Percentiles rank a stretch among this genome's conserved stretches.
Conservation (phyloP, 2,113 vertebrate genomes). For the Alouatta palliata region DNA sequence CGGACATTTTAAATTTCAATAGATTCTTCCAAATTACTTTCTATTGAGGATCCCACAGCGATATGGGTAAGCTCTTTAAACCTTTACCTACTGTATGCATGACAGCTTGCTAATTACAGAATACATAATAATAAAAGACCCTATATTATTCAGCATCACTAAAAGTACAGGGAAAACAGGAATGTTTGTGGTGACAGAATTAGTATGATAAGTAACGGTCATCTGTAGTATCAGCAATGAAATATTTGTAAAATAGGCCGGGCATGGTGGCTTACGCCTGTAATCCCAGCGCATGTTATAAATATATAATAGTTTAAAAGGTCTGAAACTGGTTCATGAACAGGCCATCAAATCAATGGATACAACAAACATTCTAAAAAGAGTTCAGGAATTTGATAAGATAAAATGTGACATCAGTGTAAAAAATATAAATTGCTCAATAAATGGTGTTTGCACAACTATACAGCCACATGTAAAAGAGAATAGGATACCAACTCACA, state of each 20-base stretch:
- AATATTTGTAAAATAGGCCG: neutral
- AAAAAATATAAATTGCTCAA: neutral
- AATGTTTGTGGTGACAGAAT: neutral
- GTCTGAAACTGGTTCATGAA: neutral
- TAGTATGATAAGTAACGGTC: neutral
- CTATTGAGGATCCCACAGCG: neutral
- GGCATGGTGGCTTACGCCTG: too few species aligned
- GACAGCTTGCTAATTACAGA: neutral
- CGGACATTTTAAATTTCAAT: neutral
- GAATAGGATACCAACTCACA: neutral
- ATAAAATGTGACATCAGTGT: neutral
- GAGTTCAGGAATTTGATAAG: neutral
- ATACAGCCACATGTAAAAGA: neutral
- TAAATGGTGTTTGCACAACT: neutral
- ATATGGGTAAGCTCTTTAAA: neutral
- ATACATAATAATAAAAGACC: neutral
- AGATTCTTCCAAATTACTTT: neutral
- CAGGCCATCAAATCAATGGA: conserved; percentile 23
- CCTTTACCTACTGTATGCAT: neutral
- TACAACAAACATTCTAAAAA: conserved; percentile 18
- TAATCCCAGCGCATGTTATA: neutral
- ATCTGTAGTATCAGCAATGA: neutral
- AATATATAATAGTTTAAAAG: neutral
- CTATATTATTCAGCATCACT: neutral
- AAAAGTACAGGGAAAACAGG: neutral